Evolutionary conservation across 2,888 invertebrate species (phyloP).

Genomic region (Clepsis dumicolana): DNA sequence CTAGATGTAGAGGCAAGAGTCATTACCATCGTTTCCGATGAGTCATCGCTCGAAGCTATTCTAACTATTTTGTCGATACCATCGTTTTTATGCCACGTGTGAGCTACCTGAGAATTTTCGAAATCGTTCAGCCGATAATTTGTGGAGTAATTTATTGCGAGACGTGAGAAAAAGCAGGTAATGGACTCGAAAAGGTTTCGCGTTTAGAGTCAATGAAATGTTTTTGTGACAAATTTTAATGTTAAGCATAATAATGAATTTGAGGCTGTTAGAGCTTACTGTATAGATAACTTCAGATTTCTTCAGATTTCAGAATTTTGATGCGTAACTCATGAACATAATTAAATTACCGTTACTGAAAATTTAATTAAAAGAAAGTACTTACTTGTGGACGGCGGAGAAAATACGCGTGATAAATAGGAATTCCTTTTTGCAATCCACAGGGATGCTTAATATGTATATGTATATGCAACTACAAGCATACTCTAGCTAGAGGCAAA

Average conservation of each 20-base stretch:
- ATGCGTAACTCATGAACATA: too few relatives aligned
- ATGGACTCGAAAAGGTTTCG: conserved; percentile 23
- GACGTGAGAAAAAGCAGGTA: conserved; percentile 57
- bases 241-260: not conserved
- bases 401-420: too few relatives aligned
- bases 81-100: conserved; percentile 52
- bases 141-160: conserved; percentile 60
- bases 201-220: conserved; percentile 17
- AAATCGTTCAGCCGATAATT: conserved; percentile 59
- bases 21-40: conserved; percentile 34
- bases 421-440: too few relatives aligned
- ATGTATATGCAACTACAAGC: not conserved
- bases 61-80: conserved; percentile 56
- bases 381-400: too few relatives aligned
- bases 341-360: too few relatives aligned
- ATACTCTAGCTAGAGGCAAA: conserved; percentile 11
- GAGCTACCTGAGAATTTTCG: conserved; percentile 65
- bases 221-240: conserved; percentile 16
- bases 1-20: conserved; percentile 5
- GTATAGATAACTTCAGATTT: not conserved
- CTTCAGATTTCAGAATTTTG: too few relatives aligned
- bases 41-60: conserved; percentile 57
- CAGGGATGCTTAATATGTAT: too few relatives aligned
- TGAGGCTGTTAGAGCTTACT: not conserved
- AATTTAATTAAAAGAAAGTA: too few relatives aligned